These are phyloP conservation scores for Chrysaora quinquecirrha DNA, from an alignment of 30 jellyfish, hydroid and myxozoan species.

Conservation along the genomic window DNA sequence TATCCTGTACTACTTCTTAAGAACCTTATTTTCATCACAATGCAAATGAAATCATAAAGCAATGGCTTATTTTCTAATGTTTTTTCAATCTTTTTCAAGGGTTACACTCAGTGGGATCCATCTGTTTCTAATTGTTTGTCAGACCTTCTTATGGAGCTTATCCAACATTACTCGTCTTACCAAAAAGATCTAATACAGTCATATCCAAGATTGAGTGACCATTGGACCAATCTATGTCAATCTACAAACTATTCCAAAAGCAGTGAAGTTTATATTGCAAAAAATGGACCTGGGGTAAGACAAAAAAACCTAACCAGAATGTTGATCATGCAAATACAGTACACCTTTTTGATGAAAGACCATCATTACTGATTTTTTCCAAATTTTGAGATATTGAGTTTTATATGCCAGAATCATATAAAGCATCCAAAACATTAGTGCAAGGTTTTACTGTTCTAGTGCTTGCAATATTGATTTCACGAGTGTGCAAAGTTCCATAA, in stretches of 20 bases:
- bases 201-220: slow-evolving; percentile 39
- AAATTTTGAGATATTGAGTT: no score
- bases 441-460: no score
- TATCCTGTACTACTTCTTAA: no score
- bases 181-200: slow-evolving; percentile 17
- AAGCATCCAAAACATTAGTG: no score
- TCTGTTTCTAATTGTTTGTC: slow-evolving; percentile 29
- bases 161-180: slow-evolving; percentile 17
- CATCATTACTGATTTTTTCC: no score
- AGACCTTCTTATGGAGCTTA: slow-evolving; percentile 22
- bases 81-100: slow-evolving; percentile 49
- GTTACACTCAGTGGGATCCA: slow-evolving; percentile 57
- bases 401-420: no score
- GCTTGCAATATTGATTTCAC: no score
- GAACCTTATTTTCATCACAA: background rate
- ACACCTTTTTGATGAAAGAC: no score
- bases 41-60: background rate
- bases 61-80: background rate
- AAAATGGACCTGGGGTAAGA: slow-evolving; percentile 65
- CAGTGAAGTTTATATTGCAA: slow-evolving; percentile 33
- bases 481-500: no score
- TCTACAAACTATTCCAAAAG: slow-evolving; percentile 31
- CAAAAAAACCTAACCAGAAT: background rate
- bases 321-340: no score
- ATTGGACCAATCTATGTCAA: slow-evolving; percentile 56